phyloP scores from a whole-genome alignment of 2,797 vertebrate species.

The Parotocinclus haroldoi region DNA sequence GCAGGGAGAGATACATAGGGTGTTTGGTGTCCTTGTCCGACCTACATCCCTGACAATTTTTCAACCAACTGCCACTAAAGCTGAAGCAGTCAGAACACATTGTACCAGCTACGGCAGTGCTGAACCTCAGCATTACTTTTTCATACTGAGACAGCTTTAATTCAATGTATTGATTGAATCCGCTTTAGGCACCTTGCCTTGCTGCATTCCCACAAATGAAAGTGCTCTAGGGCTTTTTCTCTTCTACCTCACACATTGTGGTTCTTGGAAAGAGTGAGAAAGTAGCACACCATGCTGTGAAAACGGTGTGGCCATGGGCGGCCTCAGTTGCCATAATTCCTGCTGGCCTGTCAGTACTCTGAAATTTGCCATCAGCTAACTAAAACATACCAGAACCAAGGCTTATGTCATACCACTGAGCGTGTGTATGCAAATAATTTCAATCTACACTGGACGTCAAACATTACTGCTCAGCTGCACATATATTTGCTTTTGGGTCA shows the following conservation, averaged over 20 bases:
- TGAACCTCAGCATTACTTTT: neutral
- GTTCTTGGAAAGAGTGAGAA: constrained; percentile 37
- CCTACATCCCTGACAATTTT: neutral
- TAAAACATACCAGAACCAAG: constrained; percentile 5
- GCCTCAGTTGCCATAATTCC: constrained; percentile 29
- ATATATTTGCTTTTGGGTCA: no score
- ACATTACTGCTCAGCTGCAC: neutral
- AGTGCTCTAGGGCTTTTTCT: neutral
- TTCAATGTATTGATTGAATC: constrained; percentile 22
- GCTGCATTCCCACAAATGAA: constrained; percentile 15
- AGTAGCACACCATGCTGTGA: neutral
- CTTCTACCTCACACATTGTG: constrained; percentile 4
- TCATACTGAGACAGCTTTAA: neutral
- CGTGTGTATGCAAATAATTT: no score
- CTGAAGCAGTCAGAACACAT: neutral
- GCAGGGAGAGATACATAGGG: constrained; percentile 15
- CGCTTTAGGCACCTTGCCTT: constrained; percentile 3
- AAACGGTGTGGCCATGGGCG: neutral
- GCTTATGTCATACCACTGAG: neutral
- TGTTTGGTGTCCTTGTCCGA: constrained; percentile 4
- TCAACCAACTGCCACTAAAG: neutral
- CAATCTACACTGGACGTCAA: no score
- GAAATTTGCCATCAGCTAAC: constrained; percentile 13
- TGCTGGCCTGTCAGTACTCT: constrained; percentile 29
- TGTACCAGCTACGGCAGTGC: neutral